These are phyloP conservation scores for Atta cephalotes DNA, from an alignment of 1,140 invertebrate genomes.

Conservation along the genomic window DNA sequence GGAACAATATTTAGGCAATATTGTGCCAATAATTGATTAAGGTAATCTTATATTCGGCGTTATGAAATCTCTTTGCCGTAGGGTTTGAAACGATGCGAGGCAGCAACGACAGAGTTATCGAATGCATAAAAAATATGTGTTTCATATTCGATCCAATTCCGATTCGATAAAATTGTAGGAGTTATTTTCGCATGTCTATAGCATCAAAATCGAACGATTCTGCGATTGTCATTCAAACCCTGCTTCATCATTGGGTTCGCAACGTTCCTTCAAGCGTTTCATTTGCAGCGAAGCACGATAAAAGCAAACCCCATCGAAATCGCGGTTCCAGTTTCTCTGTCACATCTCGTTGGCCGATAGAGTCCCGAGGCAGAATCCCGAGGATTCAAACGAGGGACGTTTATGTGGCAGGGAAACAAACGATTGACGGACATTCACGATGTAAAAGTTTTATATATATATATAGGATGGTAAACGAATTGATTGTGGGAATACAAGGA, in stretches of 20 bases:
- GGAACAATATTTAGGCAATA: too few species aligned
- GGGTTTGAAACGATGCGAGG: conserved; percentile 11
- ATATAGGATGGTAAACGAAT: conserved; percentile 32
- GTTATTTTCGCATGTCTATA: neutral
- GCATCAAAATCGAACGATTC: neutral
- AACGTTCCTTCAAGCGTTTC: conserved; percentile 33
- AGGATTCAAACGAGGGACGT: conserved; percentile 68
- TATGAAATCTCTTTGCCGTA: conserved; percentile 25
- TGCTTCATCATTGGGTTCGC: neutral
- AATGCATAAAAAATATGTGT: neutral
- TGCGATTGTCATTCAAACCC: conserved; percentile 23
- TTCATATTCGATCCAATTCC: neutral
- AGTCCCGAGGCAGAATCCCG: conserved; percentile 61
- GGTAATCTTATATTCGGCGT: neutral
- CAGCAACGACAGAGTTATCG: neutral
- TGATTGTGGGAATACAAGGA: neutral
- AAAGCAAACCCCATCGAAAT: conserved; percentile 44
- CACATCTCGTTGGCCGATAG: conserved; percentile 54
- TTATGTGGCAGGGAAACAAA: conserved; percentile 60
- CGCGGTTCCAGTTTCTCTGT: conserved; percentile 66
- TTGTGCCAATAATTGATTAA: too few species aligned
- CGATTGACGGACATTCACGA: conserved; percentile 72
- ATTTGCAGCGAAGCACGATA: conserved; percentile 55
- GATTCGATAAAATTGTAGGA: neutral
- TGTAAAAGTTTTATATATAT: conserved; percentile 65